A percentile compares a stretch with the other conserved stretches of the same genome.
These are phyloP conservation scores for Blera fallax DNA, from an alignment of 2,888 invertebrate species.

Conservation along the genomic window DNA sequence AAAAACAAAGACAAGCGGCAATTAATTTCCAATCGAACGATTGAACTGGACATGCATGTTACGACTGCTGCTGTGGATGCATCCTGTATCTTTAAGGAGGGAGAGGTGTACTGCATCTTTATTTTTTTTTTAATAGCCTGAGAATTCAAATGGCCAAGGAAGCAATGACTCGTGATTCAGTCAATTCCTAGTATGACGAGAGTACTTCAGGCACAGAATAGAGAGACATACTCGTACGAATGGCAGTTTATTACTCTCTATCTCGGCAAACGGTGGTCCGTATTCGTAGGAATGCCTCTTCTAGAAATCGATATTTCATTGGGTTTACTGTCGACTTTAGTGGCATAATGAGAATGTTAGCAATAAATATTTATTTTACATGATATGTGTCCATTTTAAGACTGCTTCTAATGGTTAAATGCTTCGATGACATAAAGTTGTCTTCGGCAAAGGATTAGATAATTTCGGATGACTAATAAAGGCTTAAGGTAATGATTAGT, in stretches of 20 bases:
- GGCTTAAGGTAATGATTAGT: background rate
- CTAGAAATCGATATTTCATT: slow-evolving; percentile 23
- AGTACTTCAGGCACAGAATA: background rate
- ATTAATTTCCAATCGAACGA: slow-evolving; percentile 68
- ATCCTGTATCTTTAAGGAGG: no score
- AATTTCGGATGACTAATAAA: background rate
- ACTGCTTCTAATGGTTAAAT: background rate
- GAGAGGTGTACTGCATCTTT: background rate
- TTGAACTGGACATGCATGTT: slow-evolving; percentile 44
- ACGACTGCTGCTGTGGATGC: background rate
- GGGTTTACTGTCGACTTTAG: slow-evolving; percentile 12
- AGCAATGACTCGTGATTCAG: slow-evolving; percentile 50
- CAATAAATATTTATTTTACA: slow-evolving; percentile 13
- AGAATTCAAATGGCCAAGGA: slow-evolving; percentile 42
- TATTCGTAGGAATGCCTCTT: background rate
- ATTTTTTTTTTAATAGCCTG: slow-evolving; percentile 34
- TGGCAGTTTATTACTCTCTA: slow-evolving; percentile 7
- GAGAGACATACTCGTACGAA: background rate
- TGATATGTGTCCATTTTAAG: background rate
- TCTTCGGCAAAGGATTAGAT: background rate
- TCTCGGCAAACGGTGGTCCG: background rate
- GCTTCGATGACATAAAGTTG: background rate
- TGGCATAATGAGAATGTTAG: slow-evolving; percentile 9
- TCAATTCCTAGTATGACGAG: slow-evolving; percentile 19
- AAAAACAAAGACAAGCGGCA: slow-evolving; percentile 58